Conservation (phyloP, 2,113 vertebrate species). For the Erythrocebus patas region DNA sequence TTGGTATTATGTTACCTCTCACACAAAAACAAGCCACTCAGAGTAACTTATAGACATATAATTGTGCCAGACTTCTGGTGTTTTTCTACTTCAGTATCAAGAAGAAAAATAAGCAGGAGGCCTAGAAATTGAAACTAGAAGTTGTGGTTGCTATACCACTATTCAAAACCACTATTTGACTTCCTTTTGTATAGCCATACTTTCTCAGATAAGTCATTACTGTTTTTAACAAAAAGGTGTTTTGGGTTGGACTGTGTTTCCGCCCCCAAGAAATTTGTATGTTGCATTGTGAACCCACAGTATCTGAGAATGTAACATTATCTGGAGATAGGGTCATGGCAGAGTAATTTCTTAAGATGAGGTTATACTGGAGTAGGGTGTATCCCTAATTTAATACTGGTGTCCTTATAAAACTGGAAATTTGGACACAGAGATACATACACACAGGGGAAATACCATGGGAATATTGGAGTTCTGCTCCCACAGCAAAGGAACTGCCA, state of each 20-base stretch:
- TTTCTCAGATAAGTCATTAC: background rate
- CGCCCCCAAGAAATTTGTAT: background rate
- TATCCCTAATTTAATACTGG: background rate
- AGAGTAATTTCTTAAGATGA: background rate
- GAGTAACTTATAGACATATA: background rate
- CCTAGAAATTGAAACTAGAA: constrained; percentile 60
- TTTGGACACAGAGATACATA: background rate
- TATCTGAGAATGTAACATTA: background rate
- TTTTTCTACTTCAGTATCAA: constrained; percentile 39
- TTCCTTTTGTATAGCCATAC: constrained; percentile 45
- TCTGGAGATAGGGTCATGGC: background rate
- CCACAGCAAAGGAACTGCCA: background rate
- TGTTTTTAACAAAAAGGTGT: background rate
- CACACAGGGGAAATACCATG: background rate
- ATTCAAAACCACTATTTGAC: constrained; percentile 31
- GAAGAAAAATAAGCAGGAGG: constrained; percentile 21
- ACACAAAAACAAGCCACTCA: background rate
- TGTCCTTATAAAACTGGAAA: background rate
- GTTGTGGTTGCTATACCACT: background rate
- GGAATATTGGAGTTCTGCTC: background rate
- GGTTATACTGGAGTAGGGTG: background rate
- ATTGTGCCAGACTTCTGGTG: background rate
- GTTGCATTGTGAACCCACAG: background rate
- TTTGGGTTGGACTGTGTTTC: background rate
- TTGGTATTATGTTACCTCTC: background rate